Evolutionary conservation across 2,113 vertebrate species (phyloP).

Genomic region (Ifrita kowaldi): DNA sequence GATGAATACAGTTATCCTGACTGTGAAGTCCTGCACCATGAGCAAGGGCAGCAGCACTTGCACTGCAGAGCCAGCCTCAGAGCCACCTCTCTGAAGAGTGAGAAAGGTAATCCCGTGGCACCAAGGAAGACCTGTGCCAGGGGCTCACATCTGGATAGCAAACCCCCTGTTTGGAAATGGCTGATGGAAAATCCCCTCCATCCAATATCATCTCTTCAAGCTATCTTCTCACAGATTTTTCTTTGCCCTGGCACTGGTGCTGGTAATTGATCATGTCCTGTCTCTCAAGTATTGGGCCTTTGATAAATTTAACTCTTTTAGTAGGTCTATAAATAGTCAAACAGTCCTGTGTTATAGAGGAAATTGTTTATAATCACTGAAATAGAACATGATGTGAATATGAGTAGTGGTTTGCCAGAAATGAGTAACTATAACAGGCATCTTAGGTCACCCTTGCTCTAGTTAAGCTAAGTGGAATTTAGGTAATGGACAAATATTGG

Average conservation of each 20-base stretch:
- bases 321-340: background rate
- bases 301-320: background rate
- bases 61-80: background rate
- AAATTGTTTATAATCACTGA: background rate
- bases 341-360: background rate
- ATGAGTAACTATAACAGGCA: background rate
- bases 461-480: background rate
- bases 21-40: background rate
- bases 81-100: fast-evolving
- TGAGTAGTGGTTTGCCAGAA: background rate
- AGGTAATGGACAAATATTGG: background rate
- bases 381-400: background rate
- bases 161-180: background rate
- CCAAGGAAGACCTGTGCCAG: background rate
- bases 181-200: background rate
- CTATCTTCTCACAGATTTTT: background rate
- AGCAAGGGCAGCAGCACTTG: background rate
- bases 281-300: background rate
- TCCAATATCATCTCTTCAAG: background rate
- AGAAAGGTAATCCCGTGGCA: background rate
- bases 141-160: background rate
- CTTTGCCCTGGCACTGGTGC: background rate
- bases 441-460: background rate
- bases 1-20: background rate
- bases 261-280: fast-evolving